Evolutionary conservation across 1,140 invertebrate genomes (phyloP).

Genomic region (Hyles euphorbiae): DNA sequence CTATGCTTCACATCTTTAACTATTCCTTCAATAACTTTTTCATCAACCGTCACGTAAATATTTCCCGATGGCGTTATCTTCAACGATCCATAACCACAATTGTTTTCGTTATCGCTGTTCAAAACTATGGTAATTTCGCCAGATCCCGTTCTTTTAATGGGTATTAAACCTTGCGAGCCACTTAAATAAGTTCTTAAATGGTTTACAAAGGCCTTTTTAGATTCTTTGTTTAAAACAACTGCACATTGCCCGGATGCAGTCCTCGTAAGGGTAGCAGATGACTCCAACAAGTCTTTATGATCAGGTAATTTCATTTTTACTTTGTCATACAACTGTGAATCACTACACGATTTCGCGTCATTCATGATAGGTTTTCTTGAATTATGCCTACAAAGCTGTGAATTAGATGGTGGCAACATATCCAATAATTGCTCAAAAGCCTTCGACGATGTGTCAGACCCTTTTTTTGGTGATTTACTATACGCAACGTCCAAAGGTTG

Average conservation of each 20-base stretch:
- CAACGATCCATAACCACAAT: constrained; percentile 27
- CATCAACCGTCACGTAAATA: constrained; percentile 33
- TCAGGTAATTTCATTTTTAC: constrained; percentile 25
- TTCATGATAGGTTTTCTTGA: constrained; percentile 11
- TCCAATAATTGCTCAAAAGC: constrained; percentile 18
- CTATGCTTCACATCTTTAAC: constrained; percentile 5
- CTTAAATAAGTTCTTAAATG: constrained; percentile 33
- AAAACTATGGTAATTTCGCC: constrained; percentile 35
- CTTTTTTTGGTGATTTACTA: constrained; percentile 10
- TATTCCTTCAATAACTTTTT: constrained; percentile 21
- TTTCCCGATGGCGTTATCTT: constrained; percentile 44
- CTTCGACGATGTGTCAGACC: constrained; percentile 18
- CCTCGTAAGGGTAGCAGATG: constrained; percentile 29
- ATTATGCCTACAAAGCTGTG: constrained; percentile 12
- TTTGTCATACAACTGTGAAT: constrained; percentile 33
- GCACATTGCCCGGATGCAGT: constrained; percentile 32
- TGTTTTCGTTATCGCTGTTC: constrained; percentile 17
- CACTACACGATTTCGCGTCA: constrained; percentile 27
- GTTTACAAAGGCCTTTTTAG: constrained; percentile 36
- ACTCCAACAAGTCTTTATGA: constrained; percentile 18
- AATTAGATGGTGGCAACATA: constrained; percentile 16
- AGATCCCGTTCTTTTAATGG: constrained; percentile 32
- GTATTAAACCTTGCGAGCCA: constrained; percentile 25
- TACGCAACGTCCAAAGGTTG: constrained; percentile 11
- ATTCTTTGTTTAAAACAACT: constrained; percentile 37